Evolutionary conservation across 2,113 vertebrate genomes (phyloP).

Genomic region (Acanthisitta chloris): DNA sequence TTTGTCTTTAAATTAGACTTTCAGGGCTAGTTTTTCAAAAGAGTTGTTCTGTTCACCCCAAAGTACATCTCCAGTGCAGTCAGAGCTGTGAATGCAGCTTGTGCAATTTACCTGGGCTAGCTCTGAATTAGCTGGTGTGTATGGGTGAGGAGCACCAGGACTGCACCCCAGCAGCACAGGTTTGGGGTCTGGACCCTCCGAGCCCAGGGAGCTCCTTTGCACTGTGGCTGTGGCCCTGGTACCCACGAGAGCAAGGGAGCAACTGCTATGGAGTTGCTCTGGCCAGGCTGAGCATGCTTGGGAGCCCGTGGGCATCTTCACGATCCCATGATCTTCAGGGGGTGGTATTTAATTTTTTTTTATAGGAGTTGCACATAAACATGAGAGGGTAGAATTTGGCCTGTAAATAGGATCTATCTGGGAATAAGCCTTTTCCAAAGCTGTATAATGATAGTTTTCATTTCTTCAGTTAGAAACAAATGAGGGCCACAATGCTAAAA

Average conservation of each 20-base stretch:
- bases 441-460: slow-evolving; percentile 27
- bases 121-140: neutral
- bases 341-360: neutral
- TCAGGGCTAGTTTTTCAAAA: neutral
- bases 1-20: neutral
- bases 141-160: fast-evolving
- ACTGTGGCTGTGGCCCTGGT: fast-evolving
- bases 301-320: neutral
- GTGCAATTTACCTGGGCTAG: neutral
- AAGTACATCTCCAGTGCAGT: neutral
- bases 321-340: neutral
- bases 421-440: slow-evolving; percentile 28
- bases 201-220: fast-evolving
- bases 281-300: neutral
- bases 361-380: neutral
- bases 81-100: neutral
- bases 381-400: slow-evolving; percentile 6
- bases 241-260: neutral
- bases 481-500: neutral
- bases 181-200: fast-evolving
- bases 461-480: slow-evolving; percentile 42
- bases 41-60: neutral
- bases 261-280: neutral
- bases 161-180: neutral
- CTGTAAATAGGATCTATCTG: slow-evolving; percentile 21